These are phyloP conservation scores for Volucella inflata DNA, from an alignment of 2,888 invertebrate genomes.

Conservation along the genomic window DNA sequence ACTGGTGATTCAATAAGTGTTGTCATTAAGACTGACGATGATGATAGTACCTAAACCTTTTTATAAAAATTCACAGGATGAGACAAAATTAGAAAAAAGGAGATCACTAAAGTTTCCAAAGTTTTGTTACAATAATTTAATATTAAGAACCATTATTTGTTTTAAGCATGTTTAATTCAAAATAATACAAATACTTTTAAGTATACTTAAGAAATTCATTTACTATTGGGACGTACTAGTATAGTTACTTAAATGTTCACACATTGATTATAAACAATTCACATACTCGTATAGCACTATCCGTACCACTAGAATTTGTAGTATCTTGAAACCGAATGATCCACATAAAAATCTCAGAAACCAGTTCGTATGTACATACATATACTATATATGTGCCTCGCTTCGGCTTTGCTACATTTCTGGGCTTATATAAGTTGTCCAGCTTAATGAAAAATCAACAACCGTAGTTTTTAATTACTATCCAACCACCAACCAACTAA, in stretches of 20 bases:
- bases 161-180: too few relatives aligned
- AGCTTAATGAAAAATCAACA: conserved; percentile 60
- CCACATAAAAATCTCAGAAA: conserved; percentile 9
- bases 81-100: too few relatives aligned
- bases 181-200: too few relatives aligned
- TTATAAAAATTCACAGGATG: too few relatives aligned
- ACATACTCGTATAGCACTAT: background rate
- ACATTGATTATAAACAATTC: too few relatives aligned
- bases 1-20: too few relatives aligned
- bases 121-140: too few relatives aligned
- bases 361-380: conserved; percentile 13
- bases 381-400: background rate
- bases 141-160: too few relatives aligned
- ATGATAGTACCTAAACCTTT: too few relatives aligned
- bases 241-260: background rate
- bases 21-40: too few relatives aligned
- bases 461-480: conserved; percentile 48
- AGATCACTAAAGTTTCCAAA: too few relatives aligned
- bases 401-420: background rate
- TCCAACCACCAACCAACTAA: conserved; percentile 47
- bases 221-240: background rate
- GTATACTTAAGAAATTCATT: too few relatives aligned
- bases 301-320: background rate
- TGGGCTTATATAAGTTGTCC: conserved; percentile 33
- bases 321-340: conserved; percentile 5